Conservation (phyloP, 2,888 invertebrate genomes). For the Sepiola atlantica region DNA sequence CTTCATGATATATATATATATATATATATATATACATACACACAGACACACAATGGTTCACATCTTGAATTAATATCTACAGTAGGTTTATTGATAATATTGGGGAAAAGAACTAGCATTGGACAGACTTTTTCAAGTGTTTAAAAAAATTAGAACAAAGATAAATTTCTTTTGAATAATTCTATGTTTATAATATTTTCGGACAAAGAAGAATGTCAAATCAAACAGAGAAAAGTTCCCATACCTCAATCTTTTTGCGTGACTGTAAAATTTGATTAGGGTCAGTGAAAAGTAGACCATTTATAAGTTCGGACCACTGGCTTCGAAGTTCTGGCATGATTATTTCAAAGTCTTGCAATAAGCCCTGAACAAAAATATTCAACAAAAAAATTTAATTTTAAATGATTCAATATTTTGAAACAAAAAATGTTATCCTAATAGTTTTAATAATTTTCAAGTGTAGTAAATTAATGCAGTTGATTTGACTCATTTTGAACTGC, state of each 20-base stretch:
- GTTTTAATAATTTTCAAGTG: too few species aligned
- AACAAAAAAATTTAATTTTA: neutral
- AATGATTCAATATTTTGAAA: neutral
- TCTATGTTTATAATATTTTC: too few species aligned
- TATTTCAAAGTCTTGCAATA: slow-evolving; percentile 39
- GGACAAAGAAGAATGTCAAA: neutral
- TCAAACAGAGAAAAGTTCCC: neutral
- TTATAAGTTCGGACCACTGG: slow-evolving; percentile 1
- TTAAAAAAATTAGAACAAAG: neutral
- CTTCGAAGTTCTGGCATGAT: neutral
- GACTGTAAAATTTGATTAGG: slow-evolving; percentile 22
- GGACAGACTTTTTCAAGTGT: neutral
- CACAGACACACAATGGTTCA: too few species aligned
- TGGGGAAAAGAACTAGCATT: neutral
- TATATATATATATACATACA: too few species aligned
- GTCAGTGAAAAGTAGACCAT: slow-evolving; percentile 9
- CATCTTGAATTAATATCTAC: too few species aligned
- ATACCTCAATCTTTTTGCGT: neutral
- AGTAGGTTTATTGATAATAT: too few species aligned
- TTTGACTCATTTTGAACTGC: too few species aligned
- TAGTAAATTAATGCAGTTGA: too few species aligned
- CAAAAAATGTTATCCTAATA: too few species aligned
- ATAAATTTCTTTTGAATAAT: too few species aligned
- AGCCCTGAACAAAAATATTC: slow-evolving; percentile 24
- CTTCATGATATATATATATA: too few species aligned